phyloP scores from a whole-genome alignment of 1,140 invertebrate genomes.

The Aphaenogaster floridana region DNA sequence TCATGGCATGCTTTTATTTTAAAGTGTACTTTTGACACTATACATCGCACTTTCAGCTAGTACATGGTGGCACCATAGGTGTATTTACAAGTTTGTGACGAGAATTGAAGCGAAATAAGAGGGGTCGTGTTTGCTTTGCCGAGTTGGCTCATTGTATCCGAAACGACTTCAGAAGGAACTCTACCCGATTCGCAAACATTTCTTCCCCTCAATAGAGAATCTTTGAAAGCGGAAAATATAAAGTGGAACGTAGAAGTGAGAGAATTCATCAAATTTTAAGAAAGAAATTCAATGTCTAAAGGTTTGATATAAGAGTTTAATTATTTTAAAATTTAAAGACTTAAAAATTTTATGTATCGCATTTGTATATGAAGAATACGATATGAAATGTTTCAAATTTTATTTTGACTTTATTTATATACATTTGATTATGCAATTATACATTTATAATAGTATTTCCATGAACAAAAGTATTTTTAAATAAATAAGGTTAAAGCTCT shows the following conservation, averaged over 20 bases:
- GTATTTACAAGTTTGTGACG: constrained; percentile 45
- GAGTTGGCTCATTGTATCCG: constrained; percentile 53
- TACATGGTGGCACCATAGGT: not conserved
- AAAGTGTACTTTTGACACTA: not conserved
- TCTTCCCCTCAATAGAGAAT: constrained; percentile 35
- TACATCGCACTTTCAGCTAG: constrained; percentile 9
- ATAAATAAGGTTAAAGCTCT: too few species aligned
- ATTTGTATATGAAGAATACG: not conserved
- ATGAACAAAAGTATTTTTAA: not conserved
- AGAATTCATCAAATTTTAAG: constrained; percentile 28
- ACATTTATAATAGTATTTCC: not conserved
- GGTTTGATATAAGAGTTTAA: not conserved
- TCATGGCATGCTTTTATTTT: constrained; percentile 16
- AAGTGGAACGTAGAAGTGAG: constrained; percentile 14
- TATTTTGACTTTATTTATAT: not conserved
- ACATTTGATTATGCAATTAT: not conserved
- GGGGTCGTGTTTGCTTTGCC: constrained; percentile 45
- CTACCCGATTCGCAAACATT: constrained; percentile 47
- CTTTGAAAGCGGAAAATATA: constrained; percentile 31
- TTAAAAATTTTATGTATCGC: not conserved
- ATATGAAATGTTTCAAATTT: not conserved
- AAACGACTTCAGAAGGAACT: constrained; percentile 56
- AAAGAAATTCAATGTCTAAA: constrained; percentile 18
- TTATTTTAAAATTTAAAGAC: not conserved
- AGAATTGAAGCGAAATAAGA: constrained; percentile 63